Evolutionary conservation across 2,888 invertebrate species (phyloP), one percentile per base, ranked within the genome.

Genomic region (Eulithis testata): DNA sequence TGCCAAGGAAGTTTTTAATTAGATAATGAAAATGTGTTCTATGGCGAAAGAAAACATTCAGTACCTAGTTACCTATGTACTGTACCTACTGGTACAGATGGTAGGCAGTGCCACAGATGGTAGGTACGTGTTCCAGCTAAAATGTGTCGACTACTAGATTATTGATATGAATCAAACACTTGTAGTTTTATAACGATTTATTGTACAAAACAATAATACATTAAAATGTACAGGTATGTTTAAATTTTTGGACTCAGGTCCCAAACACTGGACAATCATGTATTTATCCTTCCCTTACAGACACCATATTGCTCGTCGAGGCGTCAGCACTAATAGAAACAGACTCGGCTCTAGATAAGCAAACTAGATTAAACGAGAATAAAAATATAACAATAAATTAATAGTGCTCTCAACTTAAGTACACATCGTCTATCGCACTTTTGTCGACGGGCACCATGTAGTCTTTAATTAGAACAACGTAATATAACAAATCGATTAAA

Each of bases 121-220:
- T 55, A 43, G 27, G 11, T 55, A 50, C 49, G 21, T 21, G 21
- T 21, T 21, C 21, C 21, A 21, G 21, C 21, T 1, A 21, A 21
- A 21, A 21, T 21, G 21, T 21, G 21, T 21, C 2, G 21, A 21
- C 57, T 37, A 47, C 12, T 14, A n/a, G 36, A 7, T 27, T 49
- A 21, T 21, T 21, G 21, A 9, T 21, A 49, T 12, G 77, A 89
- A 85, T 83, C 43, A 88, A 90, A 89, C 84, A 84, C 73, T 67
- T 78, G 73, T 89, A 85, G 88, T 93, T 93, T 91, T 93, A 92
- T 93, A 93, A 93, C 92, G 93, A 91, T 93, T 93, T 93, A 93
- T 93, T 93, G 92, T 93, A 93, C 91, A 93, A 93, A 93, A 93
- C 93, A 93, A 93, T 93, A 92, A 92, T 93, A 94, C 93, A 93